Conservation (phyloP, 2,113 vertebrate genomes). For the Mormyrus iriodes region DNA sequence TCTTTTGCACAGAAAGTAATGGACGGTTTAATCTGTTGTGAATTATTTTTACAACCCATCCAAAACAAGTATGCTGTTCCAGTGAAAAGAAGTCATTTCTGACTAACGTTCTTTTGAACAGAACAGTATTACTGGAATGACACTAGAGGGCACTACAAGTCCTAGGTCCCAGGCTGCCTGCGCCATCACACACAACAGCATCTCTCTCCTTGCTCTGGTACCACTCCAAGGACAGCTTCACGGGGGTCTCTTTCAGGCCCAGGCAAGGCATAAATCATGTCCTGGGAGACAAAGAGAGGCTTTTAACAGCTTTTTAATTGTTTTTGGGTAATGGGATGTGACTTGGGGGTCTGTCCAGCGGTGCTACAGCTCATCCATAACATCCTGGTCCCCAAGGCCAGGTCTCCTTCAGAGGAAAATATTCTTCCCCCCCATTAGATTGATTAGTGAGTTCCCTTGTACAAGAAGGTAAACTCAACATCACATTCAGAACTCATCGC, state of each 20-base stretch:
- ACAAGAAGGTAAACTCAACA: neutral
- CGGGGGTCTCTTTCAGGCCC: neutral
- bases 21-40: neutral
- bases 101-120: neutral
- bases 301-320: constrained; percentile 25
- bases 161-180: neutral
- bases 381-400: neutral
- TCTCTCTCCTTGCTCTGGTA: neutral
- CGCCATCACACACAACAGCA: neutral
- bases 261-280: constrained; percentile 11
- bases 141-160: constrained; percentile 15
- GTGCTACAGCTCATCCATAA: constrained; percentile 10
- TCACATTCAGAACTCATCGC: neutral
- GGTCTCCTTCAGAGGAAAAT: neutral
- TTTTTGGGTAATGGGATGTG: neutral
- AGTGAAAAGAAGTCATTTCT: neutral
- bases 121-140: neutral
- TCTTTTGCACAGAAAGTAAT: neutral
- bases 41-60: neutral
- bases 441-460: neutral
- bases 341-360: neutral
- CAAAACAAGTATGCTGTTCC: neutral
- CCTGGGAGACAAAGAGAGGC: neutral
- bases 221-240: constrained; percentile 1
- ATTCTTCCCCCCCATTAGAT: neutral